Conservation (phyloP, 2,113 vertebrate genomes). For the Athene noctua region DNA sequence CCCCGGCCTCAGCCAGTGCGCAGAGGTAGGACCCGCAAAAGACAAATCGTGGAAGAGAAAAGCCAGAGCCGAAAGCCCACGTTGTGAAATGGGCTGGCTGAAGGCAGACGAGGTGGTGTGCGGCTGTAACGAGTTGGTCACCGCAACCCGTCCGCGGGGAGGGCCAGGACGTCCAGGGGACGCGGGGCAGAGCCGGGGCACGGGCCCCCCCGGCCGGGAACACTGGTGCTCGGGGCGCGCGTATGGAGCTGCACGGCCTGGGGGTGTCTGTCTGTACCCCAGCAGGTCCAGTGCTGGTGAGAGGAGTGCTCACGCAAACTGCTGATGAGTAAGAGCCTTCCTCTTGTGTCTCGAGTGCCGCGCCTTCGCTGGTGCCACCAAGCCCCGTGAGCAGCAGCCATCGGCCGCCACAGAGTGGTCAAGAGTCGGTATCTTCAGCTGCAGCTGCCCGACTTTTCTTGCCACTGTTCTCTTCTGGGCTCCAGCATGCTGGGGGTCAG, state of each 20-base stretch:
- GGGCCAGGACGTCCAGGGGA: neutral
- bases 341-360: neutral
- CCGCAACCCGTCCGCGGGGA: neutral
- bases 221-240: neutral
- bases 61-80: rapidly evolving
- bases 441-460: neutral
- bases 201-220: neutral
- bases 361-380: neutral
- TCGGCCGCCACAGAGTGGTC: too few relatives aligned
- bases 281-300: constrained; percentile 18
- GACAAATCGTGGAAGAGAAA: neutral
- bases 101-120: neutral
- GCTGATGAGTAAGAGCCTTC: neutral
- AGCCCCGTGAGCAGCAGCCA: neutral
- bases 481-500: neutral
- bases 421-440: too few relatives aligned
- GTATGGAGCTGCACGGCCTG: neutral
- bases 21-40: neutral
- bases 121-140: neutral
- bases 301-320: constrained; percentile 32
- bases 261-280: neutral
- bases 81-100: too few relatives aligned
- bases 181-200: neutral
- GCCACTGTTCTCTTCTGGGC: neutral
- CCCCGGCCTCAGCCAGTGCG: neutral